Conservation (phyloP, 2,888 invertebrate species). For the Dryobota labecula region DNA sequence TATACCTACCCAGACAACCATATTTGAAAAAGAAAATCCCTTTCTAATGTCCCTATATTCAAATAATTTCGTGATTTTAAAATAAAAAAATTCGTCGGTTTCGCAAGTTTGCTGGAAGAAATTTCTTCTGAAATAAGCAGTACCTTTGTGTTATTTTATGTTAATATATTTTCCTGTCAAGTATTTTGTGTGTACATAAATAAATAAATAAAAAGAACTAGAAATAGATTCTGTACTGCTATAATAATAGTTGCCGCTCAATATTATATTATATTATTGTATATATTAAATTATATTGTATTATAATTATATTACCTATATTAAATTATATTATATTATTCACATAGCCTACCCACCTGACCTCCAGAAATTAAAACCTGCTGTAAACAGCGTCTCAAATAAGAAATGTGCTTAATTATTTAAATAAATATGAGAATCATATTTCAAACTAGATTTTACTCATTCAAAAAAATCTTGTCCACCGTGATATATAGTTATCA, state of each 20-base stretch:
- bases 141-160: too few species aligned
- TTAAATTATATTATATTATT: too few species aligned
- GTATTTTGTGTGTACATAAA: too few species aligned
- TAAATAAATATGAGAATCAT: neutral
- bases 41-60: neutral
- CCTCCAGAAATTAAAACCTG: neutral
- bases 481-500: too few species aligned
- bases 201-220: too few species aligned
- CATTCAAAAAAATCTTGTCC: neutral
- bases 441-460: neutral
- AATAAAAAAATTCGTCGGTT: neutral
- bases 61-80: neutral
- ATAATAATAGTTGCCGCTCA: neutral
- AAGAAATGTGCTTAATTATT: neutral
- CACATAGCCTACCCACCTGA: neutral
- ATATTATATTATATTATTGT: too few species aligned
- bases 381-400: neutral
- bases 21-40: neutral
- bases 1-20: neutral
- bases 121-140: too few species aligned
- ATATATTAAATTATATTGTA: too few species aligned
- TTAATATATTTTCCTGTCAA: too few species aligned
- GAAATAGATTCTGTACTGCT: neutral
- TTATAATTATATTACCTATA: too few species aligned
- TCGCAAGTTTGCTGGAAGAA: too few species aligned